Evolutionary conservation across 2,113 vertebrate species (phyloP).

Genomic region (Rattus rattus): DNA sequence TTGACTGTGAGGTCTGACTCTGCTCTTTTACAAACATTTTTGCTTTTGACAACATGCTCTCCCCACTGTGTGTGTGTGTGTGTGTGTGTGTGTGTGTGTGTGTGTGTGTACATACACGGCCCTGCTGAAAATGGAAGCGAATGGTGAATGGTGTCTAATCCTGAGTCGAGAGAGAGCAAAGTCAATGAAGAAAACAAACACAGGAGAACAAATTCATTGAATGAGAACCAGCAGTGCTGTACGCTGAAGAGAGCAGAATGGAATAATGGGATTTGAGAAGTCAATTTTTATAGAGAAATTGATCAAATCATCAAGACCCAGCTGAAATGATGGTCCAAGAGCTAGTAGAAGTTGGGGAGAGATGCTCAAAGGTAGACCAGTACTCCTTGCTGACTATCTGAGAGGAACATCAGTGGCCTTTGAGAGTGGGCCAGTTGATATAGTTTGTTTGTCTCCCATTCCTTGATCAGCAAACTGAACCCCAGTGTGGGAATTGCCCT

Average conservation of each 20-base stretch:
- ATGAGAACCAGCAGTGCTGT: not conserved
- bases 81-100: not conserved
- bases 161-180: not conserved
- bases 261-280: not conserved
- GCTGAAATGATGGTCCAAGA: not conserved
- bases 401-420: fast-evolving
- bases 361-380: fast-evolving
- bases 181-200: not conserved
- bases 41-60: not conserved
- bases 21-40: not conserved
- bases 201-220: not conserved
- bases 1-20: not conserved
- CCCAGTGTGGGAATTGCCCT: not conserved
- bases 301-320: not conserved
- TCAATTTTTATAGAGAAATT: not conserved
- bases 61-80: not conserved
- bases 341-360: not conserved
- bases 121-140: not conserved
- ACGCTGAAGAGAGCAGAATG: not conserved
- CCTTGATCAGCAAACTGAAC: no score
- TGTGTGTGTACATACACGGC: no score
- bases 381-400: fast-evolving
- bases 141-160: fast-evolving
- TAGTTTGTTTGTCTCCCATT: not conserved
- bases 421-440: fast-evolving